Percentiles rank a stretch among this genome's conserved stretches.
These are phyloP conservation scores for Manis javanica DNA, from an alignment of 2,797 vertebrate species.

Conservation along the genomic window DNA sequence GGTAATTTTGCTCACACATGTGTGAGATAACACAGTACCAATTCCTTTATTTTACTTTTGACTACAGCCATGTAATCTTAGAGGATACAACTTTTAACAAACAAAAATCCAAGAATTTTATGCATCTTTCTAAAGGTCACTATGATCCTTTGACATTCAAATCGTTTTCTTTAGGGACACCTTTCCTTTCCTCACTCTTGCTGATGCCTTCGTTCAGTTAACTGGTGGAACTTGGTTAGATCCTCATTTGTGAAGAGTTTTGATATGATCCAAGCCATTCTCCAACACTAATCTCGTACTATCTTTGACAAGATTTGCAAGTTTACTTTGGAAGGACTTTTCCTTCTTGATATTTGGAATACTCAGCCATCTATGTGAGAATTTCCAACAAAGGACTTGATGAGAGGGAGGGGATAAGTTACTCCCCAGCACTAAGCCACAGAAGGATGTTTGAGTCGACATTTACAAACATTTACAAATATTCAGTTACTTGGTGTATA, in stretches of 20 bases:
- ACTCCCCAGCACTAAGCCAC: neutral
- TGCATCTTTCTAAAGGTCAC: neutral
- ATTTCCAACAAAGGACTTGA: neutral
- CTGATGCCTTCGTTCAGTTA: neutral
- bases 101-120: neutral
- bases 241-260: neutral
- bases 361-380: neutral
- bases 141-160: neutral
- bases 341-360: neutral
- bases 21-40: neutral
- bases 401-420: neutral
- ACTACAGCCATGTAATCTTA: neutral
- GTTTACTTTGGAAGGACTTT: neutral
- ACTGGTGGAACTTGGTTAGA: neutral
- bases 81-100: neutral
- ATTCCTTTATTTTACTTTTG: neutral
- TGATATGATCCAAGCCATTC: neutral
- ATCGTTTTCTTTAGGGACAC: neutral
- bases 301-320: slow-evolving; percentile 9
- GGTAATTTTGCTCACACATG: neutral
- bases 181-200: neutral
- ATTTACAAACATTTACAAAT: neutral
- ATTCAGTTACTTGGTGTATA: neutral
- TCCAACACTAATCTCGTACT: neutral
- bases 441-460: neutral